These are phyloP conservation scores for Hyperoplus lanceolatus DNA, from an alignment of 2,797 vertebrate species.

Conservation along the genomic window DNA sequence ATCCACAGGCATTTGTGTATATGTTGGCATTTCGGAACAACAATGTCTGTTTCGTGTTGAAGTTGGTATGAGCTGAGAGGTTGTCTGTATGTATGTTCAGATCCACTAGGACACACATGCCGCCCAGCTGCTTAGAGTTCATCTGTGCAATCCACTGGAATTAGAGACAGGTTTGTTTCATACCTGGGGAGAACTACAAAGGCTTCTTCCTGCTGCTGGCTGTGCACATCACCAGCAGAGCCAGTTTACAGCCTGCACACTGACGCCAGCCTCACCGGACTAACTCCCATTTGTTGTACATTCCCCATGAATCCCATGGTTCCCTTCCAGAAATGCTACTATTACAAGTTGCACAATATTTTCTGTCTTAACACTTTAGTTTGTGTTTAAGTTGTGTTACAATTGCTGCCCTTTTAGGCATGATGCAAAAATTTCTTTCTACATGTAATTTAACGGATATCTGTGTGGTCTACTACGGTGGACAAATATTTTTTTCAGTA, in stretches of 20 bases:
- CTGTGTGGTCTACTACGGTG: neutral
- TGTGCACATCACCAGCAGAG: slow-evolving; percentile 50
- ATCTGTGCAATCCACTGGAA: slow-evolving; percentile 46
- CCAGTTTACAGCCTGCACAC: slow-evolving; percentile 42
- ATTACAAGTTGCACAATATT: neutral
- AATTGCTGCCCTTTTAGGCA: neutral
- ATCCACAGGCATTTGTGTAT: neutral
- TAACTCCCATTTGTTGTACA: slow-evolving; percentile 33
- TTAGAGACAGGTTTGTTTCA: slow-evolving; percentile 58
- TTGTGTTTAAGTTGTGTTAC: neutral
- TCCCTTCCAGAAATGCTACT: slow-evolving; percentile 15
- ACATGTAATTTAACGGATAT: neutral
- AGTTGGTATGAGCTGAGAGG: neutral
- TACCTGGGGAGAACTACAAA: slow-evolving; percentile 71
- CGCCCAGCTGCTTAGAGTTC: slow-evolving; percentile 57
- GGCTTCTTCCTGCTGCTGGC: slow-evolving; percentile 56
- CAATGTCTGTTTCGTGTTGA: neutral
- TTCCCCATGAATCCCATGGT: slow-evolving; percentile 39
- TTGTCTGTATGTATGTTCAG: neutral
- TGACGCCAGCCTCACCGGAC: slow-evolving; percentile 22
- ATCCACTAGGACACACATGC: slow-evolving; percentile 55
- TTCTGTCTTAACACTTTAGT: slow-evolving; percentile 1
- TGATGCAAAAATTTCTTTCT: neutral
- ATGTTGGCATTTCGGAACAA: neutral
- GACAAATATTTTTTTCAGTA: neutral